Base-by-base conservation (phyloP, 2,888 invertebrate species). In the Aethes cnicana region DNA sequence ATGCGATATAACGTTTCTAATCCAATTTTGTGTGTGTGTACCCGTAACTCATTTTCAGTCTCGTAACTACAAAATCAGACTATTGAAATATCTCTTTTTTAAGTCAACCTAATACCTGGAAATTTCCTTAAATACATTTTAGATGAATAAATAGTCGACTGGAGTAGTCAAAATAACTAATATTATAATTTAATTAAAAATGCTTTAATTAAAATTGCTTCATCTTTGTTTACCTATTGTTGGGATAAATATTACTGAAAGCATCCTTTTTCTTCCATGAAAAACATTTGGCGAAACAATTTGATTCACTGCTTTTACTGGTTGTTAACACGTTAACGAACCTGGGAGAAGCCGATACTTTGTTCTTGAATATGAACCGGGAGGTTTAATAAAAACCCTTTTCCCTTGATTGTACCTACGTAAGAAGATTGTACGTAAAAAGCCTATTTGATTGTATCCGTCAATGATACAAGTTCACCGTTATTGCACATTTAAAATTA, bases 361-460 rank as follows among this genome's bases (percentile, higher is more conserved):
- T 46, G 25, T 33, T 36, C 9, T 35, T 26, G 26, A 14, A 36
- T n/a, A 36, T 47, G 18, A 11, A 48, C 41, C 16, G 11, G 6
- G 23, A 8, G 17, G 12, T 26, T 20, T 20, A 33, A 26, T 48
- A 42, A 26, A 47, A 41, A 41, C 20, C 33, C 39, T 39, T 32
- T 41, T 48, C 23, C 41, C 25, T 12, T 14, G 26, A 48, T 33
- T 25, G 14, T 25, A 35, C 33, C n/a, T n/a, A n/a, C n/a, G n/a
- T n/a, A n/a, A n/a, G n/a, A n/a, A n/a, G n/a, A n/a, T n/a, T 33
- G 26, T 7, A 25, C 18, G 20, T 48, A 26, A 41, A 42, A 36
- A 48, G 20, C 14, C 18, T 48, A 16, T 17, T 41, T 48, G 39
- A 48, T 33, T 16, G 32, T 18, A 41, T 32, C n/a, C n/a, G n/a